Conservation (phyloP, 1,140 invertebrate species). For the Chrysoperla carnea region DNA sequence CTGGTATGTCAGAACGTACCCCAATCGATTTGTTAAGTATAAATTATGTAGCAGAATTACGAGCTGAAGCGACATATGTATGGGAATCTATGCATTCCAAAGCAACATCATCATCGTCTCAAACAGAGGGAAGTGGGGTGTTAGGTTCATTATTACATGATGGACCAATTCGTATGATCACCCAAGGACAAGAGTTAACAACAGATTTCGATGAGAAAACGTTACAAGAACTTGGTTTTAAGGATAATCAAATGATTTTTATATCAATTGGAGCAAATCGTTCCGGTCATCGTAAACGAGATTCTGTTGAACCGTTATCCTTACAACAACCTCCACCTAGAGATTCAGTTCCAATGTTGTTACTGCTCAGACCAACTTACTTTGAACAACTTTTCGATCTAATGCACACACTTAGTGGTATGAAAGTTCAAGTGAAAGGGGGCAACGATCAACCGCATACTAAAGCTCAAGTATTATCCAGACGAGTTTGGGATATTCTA, state of each 20-base stretch:
- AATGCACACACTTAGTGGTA: conserved; percentile 73
- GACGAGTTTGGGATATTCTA: conserved; percentile 84
- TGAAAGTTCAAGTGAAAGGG: conserved; percentile 53
- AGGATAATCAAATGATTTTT: conserved; percentile 76
- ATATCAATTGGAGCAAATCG: conserved; percentile 68
- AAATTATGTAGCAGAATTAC: conserved; percentile 75
- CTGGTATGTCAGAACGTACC: conserved; percentile 63
- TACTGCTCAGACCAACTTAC: conserved; percentile 68
- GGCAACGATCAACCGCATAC: conserved; percentile 67
- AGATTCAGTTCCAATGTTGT: conserved; percentile 65
- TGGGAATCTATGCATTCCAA: conserved; percentile 42
- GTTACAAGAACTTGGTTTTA: conserved; percentile 76
- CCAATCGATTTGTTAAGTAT: conserved; percentile 55
- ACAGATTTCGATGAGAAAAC: conserved; percentile 88
- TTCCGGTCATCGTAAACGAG: conserved; percentile 45
- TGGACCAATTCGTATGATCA: conserved; percentile 78
- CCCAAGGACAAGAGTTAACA: conserved; percentile 81
- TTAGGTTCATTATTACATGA: conserved; percentile 50
- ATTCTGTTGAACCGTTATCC: conserved; percentile 54
- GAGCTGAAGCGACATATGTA: conserved; percentile 88
- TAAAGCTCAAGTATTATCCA: conserved; percentile 75
- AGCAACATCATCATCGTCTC: conserved; percentile 14
- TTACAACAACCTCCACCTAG: conserved; percentile 60
- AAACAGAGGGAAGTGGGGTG: conserved; percentile 9
- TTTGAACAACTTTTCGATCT: conserved; percentile 80